Evolutionary conservation across 2,888 invertebrate species (phyloP).

Genomic region (Branchellion lobata): DNA sequence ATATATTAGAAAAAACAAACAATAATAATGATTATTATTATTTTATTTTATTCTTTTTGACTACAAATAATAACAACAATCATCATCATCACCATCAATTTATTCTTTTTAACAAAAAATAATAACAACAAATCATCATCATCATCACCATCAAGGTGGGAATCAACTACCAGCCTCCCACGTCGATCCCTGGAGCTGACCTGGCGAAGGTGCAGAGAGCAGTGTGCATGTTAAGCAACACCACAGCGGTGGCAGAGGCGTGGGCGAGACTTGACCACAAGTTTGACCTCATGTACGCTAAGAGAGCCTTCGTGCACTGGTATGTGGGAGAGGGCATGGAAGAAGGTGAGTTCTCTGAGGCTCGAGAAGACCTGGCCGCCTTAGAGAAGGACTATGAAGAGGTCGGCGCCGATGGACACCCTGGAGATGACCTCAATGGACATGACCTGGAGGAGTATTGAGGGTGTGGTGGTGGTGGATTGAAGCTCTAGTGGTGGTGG

Average conservation of each 20-base stretch:
- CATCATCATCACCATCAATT: too few relatives aligned
- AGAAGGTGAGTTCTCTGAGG: constrained; percentile 81
- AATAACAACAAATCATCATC: too few relatives aligned
- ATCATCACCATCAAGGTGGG: too few relatives aligned
- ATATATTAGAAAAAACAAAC: too few relatives aligned
- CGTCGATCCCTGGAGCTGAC: constrained; percentile 65
- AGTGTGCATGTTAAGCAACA: constrained; percentile 84
- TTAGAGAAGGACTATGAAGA: constrained; percentile 58
- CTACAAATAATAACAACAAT: too few relatives aligned
- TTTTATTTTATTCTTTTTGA: too few relatives aligned
- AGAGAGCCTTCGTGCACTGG: constrained; percentile 86
- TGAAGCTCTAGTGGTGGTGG: too few relatives aligned
- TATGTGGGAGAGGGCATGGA: constrained; percentile 77
- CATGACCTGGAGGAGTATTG: constrained; percentile 42
- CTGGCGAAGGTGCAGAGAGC: constrained; percentile 73
- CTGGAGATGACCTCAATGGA: constrained; percentile 54
- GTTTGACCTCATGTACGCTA: constrained; percentile 78
- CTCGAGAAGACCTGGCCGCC: constrained; percentile 74
- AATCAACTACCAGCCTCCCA: constrained; percentile 59
- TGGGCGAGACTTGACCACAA: constrained; percentile 79
- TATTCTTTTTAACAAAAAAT: too few relatives aligned
- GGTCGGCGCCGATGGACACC: constrained; percentile 55
- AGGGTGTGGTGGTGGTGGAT: background rate
- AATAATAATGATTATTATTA: too few relatives aligned
- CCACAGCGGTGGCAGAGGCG: constrained; percentile 84